Conservation (phyloP, 2,888 invertebrate species). For the Cephus rjabovi region DNA sequence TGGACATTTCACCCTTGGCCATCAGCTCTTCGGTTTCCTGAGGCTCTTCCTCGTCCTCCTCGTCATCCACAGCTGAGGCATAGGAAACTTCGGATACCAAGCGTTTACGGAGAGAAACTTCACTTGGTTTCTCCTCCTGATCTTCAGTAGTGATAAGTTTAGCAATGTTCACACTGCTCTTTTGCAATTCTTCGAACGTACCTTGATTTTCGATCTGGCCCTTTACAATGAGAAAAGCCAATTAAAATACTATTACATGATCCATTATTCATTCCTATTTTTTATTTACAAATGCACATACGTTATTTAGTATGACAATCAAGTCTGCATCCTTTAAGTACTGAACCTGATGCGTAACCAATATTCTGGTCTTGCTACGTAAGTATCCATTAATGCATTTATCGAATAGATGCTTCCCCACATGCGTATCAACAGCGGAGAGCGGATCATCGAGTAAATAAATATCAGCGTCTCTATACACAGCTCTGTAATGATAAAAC, state of each 20-base stretch:
- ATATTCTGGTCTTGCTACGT: conserved; percentile 75
- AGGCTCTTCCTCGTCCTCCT: conserved; percentile 67
- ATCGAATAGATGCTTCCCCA: conserved; percentile 81
- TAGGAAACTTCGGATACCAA: conserved; percentile 21
- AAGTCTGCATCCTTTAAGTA: conserved; percentile 76
- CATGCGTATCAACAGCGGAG: conserved; percentile 82
- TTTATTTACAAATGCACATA: conserved; percentile 60
- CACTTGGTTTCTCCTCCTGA: neutral
- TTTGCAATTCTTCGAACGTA: conserved; percentile 71
- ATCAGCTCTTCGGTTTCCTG: conserved; percentile 75
- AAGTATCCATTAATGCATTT: conserved; percentile 78
- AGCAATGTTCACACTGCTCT: conserved; percentile 67
- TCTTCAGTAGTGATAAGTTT: neutral
- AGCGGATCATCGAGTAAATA: conserved; percentile 85
- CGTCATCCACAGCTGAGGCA: conserved; percentile 28
- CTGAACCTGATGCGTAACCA: conserved; percentile 89
- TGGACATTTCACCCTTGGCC: conserved; percentile 74
- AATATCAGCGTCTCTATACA: conserved; percentile 81
- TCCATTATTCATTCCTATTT: conserved; percentile 26
- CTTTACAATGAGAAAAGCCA: conserved; percentile 57
- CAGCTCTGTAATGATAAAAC: conserved; percentile 68
- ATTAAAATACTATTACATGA: neutral
- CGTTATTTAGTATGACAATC: conserved; percentile 76
- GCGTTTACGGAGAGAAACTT: neutral
- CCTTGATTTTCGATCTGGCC: conserved; percentile 74